Conservation (phyloP, 1,140 invertebrate genomes). For the Papilio polyxenes region DNA sequence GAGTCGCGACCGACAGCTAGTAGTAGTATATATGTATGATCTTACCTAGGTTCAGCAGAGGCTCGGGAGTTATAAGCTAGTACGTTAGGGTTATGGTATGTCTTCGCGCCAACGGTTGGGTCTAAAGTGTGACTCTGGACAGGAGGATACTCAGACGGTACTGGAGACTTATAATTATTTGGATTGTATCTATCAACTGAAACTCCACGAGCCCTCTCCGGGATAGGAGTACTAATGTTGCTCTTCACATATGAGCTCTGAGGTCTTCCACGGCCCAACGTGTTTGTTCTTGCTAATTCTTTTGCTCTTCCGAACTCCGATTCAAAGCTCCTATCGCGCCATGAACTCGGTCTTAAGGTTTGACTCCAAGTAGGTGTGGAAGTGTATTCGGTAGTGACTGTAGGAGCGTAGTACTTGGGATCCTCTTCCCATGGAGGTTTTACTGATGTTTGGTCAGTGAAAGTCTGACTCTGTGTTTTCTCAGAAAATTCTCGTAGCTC, state of each 20-base stretch:
- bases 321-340: conserved; percentile 76
- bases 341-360: conserved; percentile 72
- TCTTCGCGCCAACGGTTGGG: conserved; percentile 58
- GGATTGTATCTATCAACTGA: conserved; percentile 76
- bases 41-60: conserved; percentile 76
- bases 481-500: conserved; percentile 78
- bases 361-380: conserved; percentile 75
- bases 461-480: conserved; percentile 62
- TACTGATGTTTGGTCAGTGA: conserved; percentile 60
- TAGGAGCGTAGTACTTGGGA: conserved; percentile 53
- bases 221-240: conserved; percentile 52
- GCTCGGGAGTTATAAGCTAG: conserved; percentile 72
- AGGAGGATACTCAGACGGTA: conserved; percentile 69
- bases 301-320: conserved; percentile 69
- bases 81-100: conserved; percentile 73
- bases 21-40: neutral
- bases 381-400: conserved; percentile 51
- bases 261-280: conserved; percentile 68
- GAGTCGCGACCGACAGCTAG: no score
- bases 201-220: conserved; percentile 68
- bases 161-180: conserved; percentile 66
- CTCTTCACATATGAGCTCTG: conserved; percentile 64
- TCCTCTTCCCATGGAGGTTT: conserved; percentile 72
- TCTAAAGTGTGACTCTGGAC: conserved; percentile 67
- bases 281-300: conserved; percentile 73